Percentiles rank a stretch among this genome's conserved stretches.
Conservation (phyloP, 2,113 vertebrate species). For the Tympanuchus pallidicinctus region DNA sequence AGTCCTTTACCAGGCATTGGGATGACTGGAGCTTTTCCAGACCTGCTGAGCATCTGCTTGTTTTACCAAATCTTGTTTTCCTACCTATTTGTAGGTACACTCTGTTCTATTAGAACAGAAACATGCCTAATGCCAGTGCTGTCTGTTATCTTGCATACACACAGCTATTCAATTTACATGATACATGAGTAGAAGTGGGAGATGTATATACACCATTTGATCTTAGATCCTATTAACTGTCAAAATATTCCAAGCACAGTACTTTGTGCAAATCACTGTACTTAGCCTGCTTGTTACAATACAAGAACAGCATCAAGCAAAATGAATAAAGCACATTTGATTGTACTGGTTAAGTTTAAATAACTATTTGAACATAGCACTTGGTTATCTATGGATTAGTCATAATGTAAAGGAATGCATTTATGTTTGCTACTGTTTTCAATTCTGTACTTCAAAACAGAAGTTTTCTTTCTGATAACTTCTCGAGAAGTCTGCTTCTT, state of each 20-base stretch:
- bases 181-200: slow-evolving; percentile 8
- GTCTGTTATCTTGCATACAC: not conserved
- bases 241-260: not conserved
- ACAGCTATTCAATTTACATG: slow-evolving; percentile 20
- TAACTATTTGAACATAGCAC: not conserved
- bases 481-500: slow-evolving; percentile 5
- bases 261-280: not conserved
- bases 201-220: not conserved
- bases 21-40: not conserved
- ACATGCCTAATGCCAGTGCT: not conserved
- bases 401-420: not conserved
- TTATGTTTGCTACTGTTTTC: not conserved
- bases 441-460: not conserved
- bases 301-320: not conserved
- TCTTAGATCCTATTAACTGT: slow-evolving; percentile 24
- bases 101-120: not conserved
- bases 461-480: not conserved
- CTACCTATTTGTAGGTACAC: not conserved
- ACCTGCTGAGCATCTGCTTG: not conserved
- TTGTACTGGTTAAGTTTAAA: slow-evolving; percentile 25
- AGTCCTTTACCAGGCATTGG: not conserved
- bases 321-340: slow-evolving; percentile 4
- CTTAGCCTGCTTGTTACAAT: not conserved
- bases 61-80: not conserved
- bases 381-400: slow-evolving; percentile 30